A percentile compares a stretch with the other conserved stretches of the same genome.
Evolutionary conservation across 1,140 invertebrate genomes (phyloP).

Genomic region (Periplaneta americana): DNA sequence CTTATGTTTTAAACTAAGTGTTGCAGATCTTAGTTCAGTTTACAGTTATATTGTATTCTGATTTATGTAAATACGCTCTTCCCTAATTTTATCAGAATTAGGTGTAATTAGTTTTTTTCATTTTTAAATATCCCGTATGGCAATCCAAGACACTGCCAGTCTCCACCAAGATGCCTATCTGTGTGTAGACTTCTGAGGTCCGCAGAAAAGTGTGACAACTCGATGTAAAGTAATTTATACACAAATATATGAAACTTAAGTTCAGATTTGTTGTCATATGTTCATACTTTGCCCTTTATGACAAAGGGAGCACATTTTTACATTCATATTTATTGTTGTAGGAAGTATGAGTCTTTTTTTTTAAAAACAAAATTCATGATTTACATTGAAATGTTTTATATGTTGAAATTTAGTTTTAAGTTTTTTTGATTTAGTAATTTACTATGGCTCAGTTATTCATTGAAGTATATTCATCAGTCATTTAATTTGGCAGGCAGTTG

Average conservation of each 20-base stretch:
- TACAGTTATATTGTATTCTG: background rate
- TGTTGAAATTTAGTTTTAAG: too few species aligned
- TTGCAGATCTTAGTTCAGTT: background rate
- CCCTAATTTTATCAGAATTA: background rate
- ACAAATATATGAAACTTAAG: background rate
- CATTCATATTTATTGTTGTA: too few species aligned
- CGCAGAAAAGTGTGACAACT: background rate
- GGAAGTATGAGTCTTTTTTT: too few species aligned
- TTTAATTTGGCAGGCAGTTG: too few species aligned
- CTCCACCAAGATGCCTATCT: background rate
- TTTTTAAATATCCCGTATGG: background rate
- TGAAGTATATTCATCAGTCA: too few species aligned
- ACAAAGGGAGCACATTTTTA: too few species aligned
- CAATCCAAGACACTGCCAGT: background rate
- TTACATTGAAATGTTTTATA: too few species aligned
- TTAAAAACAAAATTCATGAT: too few species aligned
- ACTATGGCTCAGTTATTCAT: too few species aligned
- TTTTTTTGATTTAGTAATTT: too few species aligned
- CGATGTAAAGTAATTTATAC: background rate
- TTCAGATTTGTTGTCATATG: background rate
- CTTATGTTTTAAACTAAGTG: background rate
- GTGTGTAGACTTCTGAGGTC: background rate
- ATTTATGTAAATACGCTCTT: background rate
- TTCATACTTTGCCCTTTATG: background rate
- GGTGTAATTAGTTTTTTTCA: background rate